These are phyloP conservation scores for Philhelius pedissequus DNA, from an alignment of 2,888 invertebrate genomes.

Conservation along the genomic window DNA sequence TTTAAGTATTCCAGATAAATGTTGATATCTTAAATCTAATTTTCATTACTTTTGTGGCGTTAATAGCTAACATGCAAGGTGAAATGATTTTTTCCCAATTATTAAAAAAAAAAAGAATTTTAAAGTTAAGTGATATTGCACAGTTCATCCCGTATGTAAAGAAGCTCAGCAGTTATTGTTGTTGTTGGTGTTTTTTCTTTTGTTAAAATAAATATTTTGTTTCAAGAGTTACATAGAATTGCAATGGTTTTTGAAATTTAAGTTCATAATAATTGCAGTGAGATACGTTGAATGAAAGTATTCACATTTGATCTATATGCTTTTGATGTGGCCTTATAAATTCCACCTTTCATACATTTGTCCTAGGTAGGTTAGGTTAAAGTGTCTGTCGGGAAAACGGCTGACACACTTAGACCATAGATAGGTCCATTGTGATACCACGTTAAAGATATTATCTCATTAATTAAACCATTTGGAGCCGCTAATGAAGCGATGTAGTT, in stretches of 20 bases:
- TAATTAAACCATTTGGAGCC: too few species aligned
- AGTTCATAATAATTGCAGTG: too few species aligned
- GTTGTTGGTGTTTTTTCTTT: neutral
- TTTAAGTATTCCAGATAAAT: neutral
- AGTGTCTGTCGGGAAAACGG: too few species aligned
- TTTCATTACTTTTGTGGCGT: neutral
- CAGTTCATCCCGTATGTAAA: constrained; percentile 19
- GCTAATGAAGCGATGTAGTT: too few species aligned
- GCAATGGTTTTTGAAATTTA: neutral
- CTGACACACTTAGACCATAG: too few species aligned
- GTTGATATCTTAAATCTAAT: neutral
- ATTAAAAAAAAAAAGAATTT: neutral
- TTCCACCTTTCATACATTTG: too few species aligned
- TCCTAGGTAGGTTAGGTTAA: too few species aligned
- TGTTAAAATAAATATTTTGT: neutral
- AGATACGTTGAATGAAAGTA: too few species aligned
- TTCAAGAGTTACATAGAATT: neutral
- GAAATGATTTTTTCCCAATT: neutral
- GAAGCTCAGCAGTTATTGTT: constrained; percentile 1
- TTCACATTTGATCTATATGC: too few species aligned
- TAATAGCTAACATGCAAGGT: constrained; percentile 14
- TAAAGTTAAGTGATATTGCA: neutral
- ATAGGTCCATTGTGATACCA: too few species aligned
- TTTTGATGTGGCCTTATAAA: too few species aligned
- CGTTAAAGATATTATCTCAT: too few species aligned